Percentiles rank a stretch among this genome's conserved stretches.
Evolutionary conservation across 2,113 vertebrate species (phyloP).

Genomic region (Cyanoliseus patagonus): DNA sequence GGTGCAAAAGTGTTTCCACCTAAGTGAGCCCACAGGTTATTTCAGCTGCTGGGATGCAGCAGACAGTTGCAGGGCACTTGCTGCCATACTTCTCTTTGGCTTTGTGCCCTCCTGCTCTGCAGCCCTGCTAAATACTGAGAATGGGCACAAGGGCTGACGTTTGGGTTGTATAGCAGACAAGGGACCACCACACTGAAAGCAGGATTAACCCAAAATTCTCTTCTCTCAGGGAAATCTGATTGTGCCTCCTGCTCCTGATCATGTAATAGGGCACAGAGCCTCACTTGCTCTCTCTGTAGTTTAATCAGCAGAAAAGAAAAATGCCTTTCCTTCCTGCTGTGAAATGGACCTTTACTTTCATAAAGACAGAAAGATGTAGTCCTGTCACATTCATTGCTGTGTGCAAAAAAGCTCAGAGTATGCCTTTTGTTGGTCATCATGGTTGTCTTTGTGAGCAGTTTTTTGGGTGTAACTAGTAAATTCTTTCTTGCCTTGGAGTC

Average conservation of each 20-base stretch:
- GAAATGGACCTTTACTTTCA: not conserved
- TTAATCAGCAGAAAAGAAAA: not conserved
- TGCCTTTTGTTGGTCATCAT: not conserved
- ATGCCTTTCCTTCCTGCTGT: not conserved
- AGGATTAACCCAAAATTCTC: not conserved
- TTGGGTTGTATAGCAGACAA: rapidly evolving
- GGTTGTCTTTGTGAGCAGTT: not conserved
- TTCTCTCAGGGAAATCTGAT: not conserved
- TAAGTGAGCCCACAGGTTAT: rapidly evolving
- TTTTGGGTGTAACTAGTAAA: not conserved
- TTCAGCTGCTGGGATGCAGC: not conserved
- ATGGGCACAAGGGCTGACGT: not conserved
- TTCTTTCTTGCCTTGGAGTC: not conserved
- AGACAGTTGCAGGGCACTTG: not conserved
- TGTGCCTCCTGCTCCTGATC: not conserved
- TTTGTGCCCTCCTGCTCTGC: not conserved
- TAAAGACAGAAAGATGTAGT: not conserved
- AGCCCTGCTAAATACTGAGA: rapidly evolving
- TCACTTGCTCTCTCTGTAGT: not conserved
- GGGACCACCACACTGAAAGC: not conserved
- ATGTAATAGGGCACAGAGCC: not conserved
- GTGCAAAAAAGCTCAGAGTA: not conserved
- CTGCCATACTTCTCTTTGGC: not conserved
- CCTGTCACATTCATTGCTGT: not conserved
- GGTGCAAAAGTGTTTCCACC: not conserved